Evolutionary conservation across 2,888 invertebrate species (phyloP), one percentile per base, ranked within the genome.

Genomic region (Diloba caeruleocephala): DNA sequence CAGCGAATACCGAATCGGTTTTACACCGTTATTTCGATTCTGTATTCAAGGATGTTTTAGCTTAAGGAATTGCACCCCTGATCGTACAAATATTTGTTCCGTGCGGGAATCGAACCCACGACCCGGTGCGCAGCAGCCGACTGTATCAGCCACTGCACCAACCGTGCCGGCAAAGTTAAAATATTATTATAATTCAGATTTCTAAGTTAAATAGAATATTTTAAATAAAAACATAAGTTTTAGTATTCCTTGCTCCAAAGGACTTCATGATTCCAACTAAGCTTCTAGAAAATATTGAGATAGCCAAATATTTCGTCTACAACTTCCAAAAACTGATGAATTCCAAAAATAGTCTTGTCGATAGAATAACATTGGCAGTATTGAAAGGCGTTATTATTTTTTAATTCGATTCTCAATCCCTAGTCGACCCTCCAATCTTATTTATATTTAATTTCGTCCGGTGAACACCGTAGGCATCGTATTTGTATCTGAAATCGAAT

Each of bases 371-470:
- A 76, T 71, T 41, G 61, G 57, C 38, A 49, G 42, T 56, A 67
- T 62, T 66, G 39, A 60, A 50, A 59, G 51, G 56, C 56, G 66
- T 77, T 83, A 80, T 85, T 85, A 85, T 84, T 86, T 85, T 86
- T 85, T 86, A 86, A 88, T 88, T 85, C 69, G 70, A 83, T 85
- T 81, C 64, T 36, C 69, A 70, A 70, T 76, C 85, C 82, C 82
- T 65, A 56, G 62, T 64, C 50, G 67, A 72, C 79, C 81, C 78
- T 81, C 71, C 66, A 43, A 75, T 76, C 78, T 76, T 87, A 85
- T 88, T 88, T 87, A 84, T 88, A 84, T 89, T 86, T 87, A 82
- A 89, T 88, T 87, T 78, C 53, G 67, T 73, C 64, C 66, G 69
- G 44, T 61, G 73, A 78, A 74, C 66, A 69, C 73, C 59, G 63